Conservation (phyloP, 1,140 invertebrate genomes). For the Aphelenchoides fujianensis region DNA sequence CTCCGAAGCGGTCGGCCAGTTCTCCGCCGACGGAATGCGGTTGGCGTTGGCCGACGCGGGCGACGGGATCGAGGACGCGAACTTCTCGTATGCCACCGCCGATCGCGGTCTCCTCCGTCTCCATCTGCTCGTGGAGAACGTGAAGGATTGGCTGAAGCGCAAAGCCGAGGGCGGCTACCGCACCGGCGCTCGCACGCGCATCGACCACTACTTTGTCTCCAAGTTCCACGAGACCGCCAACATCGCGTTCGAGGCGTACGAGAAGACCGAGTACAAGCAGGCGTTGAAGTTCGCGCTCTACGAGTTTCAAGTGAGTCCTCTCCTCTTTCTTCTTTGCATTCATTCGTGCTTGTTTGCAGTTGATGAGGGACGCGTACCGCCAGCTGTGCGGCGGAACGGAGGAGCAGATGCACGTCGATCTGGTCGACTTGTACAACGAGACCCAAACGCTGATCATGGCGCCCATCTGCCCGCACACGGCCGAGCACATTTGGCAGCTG, state of each 20-base stretch:
- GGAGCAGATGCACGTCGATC: slow-evolving; percentile 70
- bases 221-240: slow-evolving; percentile 85
- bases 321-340: not conserved
- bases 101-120: slow-evolving; percentile 90
- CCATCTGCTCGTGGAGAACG: slow-evolving; percentile 92
- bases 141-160: slow-evolving; percentile 77
- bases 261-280: slow-evolving; percentile 89
- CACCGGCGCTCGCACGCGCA: slow-evolving; percentile 70
- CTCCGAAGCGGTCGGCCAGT: slow-evolving; percentile 81
- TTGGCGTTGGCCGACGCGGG: slow-evolving; percentile 74
- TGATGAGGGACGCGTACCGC: slow-evolving; percentile 84
- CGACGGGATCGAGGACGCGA: slow-evolving; percentile 96
- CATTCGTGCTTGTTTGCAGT: slow-evolving; percentile 73
- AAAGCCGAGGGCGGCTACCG: slow-evolving; percentile 68
- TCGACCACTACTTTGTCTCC: slow-evolving; percentile 83
- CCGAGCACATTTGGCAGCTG: slow-evolving; percentile 80
- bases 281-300: slow-evolving; percentile 88
- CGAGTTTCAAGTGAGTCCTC: slow-evolving; percentile 69
- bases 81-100: slow-evolving; percentile 89
- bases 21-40: slow-evolving; percentile 82
- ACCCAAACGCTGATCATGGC: slow-evolving; percentile 80
- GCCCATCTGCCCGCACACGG: slow-evolving; percentile 92
- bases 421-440: slow-evolving; percentile 82
- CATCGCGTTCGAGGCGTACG: slow-evolving; percentile 79
- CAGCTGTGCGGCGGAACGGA: slow-evolving; percentile 74